These are phyloP conservation scores for Capromys pilorides DNA, from an alignment of 2,797 vertebrate species.

Conservation along the genomic window DNA sequence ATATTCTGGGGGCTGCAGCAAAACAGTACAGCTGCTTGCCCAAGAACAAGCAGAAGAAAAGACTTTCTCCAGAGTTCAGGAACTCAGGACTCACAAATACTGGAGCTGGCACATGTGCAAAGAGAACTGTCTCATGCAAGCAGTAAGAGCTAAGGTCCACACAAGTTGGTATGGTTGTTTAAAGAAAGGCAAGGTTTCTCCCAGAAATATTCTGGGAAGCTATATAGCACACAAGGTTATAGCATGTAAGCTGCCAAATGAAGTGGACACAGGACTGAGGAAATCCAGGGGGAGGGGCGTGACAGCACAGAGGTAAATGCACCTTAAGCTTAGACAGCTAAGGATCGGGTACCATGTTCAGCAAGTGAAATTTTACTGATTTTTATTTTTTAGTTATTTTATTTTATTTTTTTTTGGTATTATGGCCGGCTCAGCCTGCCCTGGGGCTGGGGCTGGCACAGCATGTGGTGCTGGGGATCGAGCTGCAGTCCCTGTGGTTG, in stretches of 20 bases:
- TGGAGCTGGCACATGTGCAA: not conserved
- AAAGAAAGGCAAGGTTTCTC: not conserved
- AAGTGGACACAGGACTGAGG: not conserved
- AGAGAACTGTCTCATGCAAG: not conserved
- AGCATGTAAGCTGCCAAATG: not conserved
- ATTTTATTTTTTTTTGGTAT: no score
- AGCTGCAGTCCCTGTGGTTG: no score
- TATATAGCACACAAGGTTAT: not conserved
- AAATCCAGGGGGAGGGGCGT: not conserved
- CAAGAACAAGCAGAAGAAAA: not conserved
- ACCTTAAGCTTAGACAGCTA: not conserved
- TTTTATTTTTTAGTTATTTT: no score
- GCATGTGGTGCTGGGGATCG: no score
- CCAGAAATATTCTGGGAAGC: not conserved
- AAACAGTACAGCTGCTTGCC: not conserved
- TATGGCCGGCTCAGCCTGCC: no score
- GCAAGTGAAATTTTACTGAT: not conserved
- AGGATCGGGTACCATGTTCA: not conserved
- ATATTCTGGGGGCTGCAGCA: not conserved
- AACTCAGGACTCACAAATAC: not conserved
- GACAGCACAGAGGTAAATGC: not conserved
- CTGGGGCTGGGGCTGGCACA: no score
- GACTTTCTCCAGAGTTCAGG: not conserved
- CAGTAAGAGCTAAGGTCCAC: not conserved
- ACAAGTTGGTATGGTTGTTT: not conserved